Percentiles rank a stretch among this genome's conserved stretches.
These are phyloP conservation scores for Polydrusus tereticollis DNA, from an alignment of 2,888 invertebrate genomes.

Conservation along the genomic window DNA sequence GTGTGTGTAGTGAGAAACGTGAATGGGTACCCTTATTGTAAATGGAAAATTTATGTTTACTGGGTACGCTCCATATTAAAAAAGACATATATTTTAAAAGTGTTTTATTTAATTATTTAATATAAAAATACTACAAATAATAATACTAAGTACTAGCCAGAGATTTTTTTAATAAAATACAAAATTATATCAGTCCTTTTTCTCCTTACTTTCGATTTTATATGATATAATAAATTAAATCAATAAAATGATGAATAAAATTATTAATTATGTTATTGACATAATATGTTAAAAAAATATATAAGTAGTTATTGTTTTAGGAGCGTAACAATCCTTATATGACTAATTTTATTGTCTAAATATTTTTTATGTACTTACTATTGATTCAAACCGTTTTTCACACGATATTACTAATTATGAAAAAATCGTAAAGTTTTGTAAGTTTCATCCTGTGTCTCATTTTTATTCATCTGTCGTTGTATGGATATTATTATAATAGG, in stretches of 20 bases:
- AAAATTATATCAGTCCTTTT: constrained; percentile 18
- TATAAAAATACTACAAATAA: neutral
- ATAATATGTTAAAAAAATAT: neutral
- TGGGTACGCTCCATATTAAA: too few species aligned
- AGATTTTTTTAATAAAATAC: neutral
- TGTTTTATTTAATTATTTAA: neutral
- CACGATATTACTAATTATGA: too few species aligned
- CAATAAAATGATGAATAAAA: neutral
- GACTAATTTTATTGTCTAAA: too few species aligned
- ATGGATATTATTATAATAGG: too few species aligned
- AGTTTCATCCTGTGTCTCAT: too few species aligned
- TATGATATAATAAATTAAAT: neutral
- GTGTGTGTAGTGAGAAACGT: too few species aligned
- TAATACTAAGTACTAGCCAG: neutral
- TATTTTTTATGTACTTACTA: too few species aligned
- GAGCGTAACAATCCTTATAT: neutral
- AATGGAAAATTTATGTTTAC: too few species aligned
- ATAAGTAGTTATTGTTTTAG: neutral
- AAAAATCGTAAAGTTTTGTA: too few species aligned
- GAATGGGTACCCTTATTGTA: too few species aligned
- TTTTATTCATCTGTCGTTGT: too few species aligned
- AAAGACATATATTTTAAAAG: neutral
- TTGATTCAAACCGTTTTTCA: too few species aligned
- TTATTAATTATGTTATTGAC: neutral
- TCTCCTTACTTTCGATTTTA: constrained; percentile 12